These are phyloP conservation scores for Nomada ruficornis DNA, from an alignment of 2,888 invertebrate genomes.

Conservation along the genomic window DNA sequence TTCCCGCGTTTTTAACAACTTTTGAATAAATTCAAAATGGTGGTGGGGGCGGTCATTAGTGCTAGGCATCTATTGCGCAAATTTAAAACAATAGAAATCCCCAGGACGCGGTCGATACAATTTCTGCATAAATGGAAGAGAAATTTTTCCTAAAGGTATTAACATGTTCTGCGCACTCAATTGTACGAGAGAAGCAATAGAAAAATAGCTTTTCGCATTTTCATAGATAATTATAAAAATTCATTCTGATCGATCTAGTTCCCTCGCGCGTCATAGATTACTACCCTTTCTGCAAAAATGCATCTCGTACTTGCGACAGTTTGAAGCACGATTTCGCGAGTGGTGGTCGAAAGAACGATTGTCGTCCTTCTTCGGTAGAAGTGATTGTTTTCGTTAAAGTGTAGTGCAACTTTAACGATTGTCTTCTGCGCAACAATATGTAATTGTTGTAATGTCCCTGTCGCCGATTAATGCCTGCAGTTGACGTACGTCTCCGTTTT, in stretches of 20 bases:
- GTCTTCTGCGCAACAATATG: constrained; percentile 13
- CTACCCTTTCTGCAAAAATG: neutral
- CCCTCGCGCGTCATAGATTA: neutral
- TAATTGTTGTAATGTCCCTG: constrained; percentile 5
- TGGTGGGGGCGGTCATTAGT: neutral
- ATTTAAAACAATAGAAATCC: constrained; percentile 1
- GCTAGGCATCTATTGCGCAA: neutral
- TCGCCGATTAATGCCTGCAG: constrained; percentile 70
- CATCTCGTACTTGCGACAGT: too few species aligned
- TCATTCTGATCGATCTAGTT: neutral
- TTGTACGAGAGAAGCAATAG: neutral
- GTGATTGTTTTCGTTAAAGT: constrained; percentile 4
- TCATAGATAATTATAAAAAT: neutral
- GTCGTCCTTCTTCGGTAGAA: neutral
- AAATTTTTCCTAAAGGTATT: neutral
- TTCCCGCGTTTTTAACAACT: neutral
- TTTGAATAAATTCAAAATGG: neutral
- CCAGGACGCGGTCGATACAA: neutral
- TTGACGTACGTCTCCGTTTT: constrained; percentile 76
- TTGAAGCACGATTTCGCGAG: neutral
- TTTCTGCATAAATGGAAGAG: neutral
- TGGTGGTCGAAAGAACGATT: neutral
- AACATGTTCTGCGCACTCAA: neutral
- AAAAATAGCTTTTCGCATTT: neutral
- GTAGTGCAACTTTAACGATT: constrained; percentile 32